Evolutionary conservation across 2,888 invertebrate species (phyloP), one percentile per base, ranked within the genome.

Genomic region (Patella caerulea): DNA sequence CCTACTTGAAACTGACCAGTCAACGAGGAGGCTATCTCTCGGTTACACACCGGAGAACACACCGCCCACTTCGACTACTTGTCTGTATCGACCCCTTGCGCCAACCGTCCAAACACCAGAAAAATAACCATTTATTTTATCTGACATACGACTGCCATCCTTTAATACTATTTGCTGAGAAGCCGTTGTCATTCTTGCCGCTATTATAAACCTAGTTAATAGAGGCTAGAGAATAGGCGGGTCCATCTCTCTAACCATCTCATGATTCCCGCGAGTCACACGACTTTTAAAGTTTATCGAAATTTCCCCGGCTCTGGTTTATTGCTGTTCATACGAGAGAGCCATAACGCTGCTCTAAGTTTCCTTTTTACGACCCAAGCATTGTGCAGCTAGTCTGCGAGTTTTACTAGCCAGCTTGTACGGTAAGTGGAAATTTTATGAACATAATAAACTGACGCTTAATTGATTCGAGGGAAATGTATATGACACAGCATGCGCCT

Each of bases 351-450:
- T 19, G 65, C 65, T 65, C 65, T 65, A 65, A 65, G 65, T 65
- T 65, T 65, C 65, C 65, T 65, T 65, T 65, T 65, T 65, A 65
- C 65, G 65, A 65, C 65, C 65, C 65, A 65, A 65, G 65, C 65
- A 65, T 65, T 65, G 65, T 65, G 65, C 65, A 65, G 24, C 19
- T 24, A 65, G 65, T 65, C 65, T 65, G 65, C 24, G 65, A 24
- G 65, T 65, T 65, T 24, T 19, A 24, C 65, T 65, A 65, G 19
- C 65, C 19, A 65, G 65, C 45, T 65, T 65, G 65, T 65, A 65
- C 19, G 65, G 65, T 65, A 65, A 65, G 65, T 65, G 65, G 65
- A 65, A 65, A 65, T 65, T 65, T 65, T 65, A 65, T 65, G 65
- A 65, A 65, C 65, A 65, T 65, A 11, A 65, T 65, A 65, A 65